Base-by-base conservation (phyloP, 1,140 invertebrate genomes). In the Cepaea nemoralis region DNA sequence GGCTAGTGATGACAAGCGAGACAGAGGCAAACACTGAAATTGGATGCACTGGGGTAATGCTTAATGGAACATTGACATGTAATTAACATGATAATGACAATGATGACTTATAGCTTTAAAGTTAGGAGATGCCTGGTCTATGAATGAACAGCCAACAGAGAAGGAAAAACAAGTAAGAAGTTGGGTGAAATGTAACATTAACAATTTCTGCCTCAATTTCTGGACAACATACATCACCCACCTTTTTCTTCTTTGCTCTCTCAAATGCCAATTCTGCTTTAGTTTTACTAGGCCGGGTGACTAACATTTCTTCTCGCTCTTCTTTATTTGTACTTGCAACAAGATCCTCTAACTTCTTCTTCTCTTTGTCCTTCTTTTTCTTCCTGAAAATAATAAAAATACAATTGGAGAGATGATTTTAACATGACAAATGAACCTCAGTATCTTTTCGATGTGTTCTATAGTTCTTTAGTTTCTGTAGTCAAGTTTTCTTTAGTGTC, bases 251-350 rank as follows among this genome's bases (percentile, higher is more conserved):
- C 24, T 78, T 78, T 22, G 37, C 66, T 24, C 66, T 78, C 31
- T 78, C 77, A 78, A 78, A 78, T 27, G 63, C 63, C n/a, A 78
- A 24, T 40, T 78, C 77, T 42, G 77, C 77, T 78, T 78, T 78
- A 37, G 77, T 78, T 48, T 78, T 78, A 5, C 39, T n/a, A 45
- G 75, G 39, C n/a, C 75, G 35, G 12, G 50, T 63, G 33, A 63
- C n/a, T n/a, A 37, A n/a, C 50, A 63, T 35, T 66, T 55, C 75
- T 6, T 77, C 37, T 35, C 0, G 3, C 16, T 69, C 77, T 27
- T 67, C 77, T 45, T 42, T 10, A 45, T 31, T 78, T 55, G 59
- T 78, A 19, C 14, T 69, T 78, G 77, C 27, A n/a, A 69, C 59
- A 45, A 39, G n/a, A 14, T 78, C 77, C 50, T 78, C 59, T 48